Percentiles rank a stretch among this genome's conserved stretches.
Evolutionary conservation across 2,113 vertebrate species (phyloP).

Genomic region (Asarcornis scutulata): DNA sequence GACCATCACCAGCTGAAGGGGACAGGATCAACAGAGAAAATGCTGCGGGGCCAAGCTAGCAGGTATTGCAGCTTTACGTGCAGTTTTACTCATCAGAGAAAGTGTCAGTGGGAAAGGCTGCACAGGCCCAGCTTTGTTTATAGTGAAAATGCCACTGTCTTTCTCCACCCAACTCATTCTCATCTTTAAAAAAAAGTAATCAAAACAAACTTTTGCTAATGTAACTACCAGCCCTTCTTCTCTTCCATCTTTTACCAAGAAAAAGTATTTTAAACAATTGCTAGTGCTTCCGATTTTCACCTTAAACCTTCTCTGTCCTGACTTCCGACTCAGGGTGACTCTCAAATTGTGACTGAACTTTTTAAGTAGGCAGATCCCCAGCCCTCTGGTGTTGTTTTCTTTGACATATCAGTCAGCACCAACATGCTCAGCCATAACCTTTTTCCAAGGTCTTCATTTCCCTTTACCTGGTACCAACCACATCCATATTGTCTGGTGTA

Average conservation of each 20-base stretch:
- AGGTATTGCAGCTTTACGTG: fast-evolving
- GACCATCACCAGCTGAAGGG: background rate
- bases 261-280: background rate
- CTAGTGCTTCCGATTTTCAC: background rate
- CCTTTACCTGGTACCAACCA: background rate
- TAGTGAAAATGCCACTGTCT: background rate
- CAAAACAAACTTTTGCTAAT: background rate
- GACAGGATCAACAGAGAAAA: background rate
- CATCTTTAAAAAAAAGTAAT: background rate
- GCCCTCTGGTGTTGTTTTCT: background rate
- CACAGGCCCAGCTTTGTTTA: background rate
- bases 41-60: background rate
- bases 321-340: background rate
- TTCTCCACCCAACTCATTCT: background rate
- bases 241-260: background rate
- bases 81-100: background rate
- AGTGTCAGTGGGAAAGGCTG: background rate
- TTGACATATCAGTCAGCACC: background rate
- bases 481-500: background rate
- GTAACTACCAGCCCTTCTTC: background rate
- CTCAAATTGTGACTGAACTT: background rate
- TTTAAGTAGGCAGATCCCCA: background rate
- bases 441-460: background rate
- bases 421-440: background rate
- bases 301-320: background rate